Evolutionary conservation across 2,113 vertebrate genomes (phyloP).

Genomic region (Raja brachyura): DNA sequence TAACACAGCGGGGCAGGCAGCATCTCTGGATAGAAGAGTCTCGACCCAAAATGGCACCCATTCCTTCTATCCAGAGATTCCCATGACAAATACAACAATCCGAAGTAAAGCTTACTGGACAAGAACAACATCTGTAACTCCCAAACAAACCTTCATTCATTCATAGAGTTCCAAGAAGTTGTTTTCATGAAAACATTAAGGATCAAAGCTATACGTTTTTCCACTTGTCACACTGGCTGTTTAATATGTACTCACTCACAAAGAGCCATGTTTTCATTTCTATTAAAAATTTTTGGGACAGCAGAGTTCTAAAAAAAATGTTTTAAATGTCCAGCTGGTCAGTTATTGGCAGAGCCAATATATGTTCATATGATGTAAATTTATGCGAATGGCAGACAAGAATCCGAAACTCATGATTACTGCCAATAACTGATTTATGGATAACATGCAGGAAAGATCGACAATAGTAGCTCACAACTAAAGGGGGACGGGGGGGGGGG

Average conservation of each 20-base stretch:
- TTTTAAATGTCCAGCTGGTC: background rate
- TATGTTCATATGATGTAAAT: background rate
- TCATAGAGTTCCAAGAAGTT: background rate
- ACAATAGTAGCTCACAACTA: background rate
- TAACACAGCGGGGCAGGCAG: no score
- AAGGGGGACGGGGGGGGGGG: no score
- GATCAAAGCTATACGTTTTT: background rate
- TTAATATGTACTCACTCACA: background rate
- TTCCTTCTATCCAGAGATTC: no score
- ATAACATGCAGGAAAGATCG: background rate
- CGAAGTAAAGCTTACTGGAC: background rate
- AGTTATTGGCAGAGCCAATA: background rate
- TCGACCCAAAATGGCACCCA: no score
- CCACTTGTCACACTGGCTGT: background rate
- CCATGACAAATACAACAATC: background rate
- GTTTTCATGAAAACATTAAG: background rate
- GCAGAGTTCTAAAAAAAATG: background rate
- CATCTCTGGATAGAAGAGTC: no score
- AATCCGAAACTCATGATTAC: background rate
- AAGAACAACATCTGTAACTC: no score
- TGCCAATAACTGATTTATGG: background rate
- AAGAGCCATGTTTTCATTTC: no score
- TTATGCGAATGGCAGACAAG: no score
- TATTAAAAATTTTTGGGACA: background rate
- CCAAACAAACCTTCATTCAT: no score